phyloP scores from a whole-genome alignment of 2,113 vertebrate genomes.

The Suncus etruscus region DNA sequence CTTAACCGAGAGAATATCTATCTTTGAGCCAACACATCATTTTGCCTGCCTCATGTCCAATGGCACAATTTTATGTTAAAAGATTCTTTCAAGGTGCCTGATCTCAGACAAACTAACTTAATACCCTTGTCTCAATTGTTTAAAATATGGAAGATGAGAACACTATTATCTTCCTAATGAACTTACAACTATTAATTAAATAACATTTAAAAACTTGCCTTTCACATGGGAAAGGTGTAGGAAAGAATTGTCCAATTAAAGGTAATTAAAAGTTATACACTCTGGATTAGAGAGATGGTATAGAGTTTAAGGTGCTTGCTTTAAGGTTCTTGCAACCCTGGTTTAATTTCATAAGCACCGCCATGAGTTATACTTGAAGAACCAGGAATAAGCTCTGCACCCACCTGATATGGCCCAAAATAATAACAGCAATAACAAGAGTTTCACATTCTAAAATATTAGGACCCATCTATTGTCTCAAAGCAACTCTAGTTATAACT shows the following conservation, averaged over 20 bases:
- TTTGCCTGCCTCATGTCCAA: neutral
- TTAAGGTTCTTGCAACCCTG: too few relatives aligned
- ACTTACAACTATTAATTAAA: constrained; percentile 34
- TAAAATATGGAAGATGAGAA: neutral
- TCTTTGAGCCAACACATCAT: neutral
- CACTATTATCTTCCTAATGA: neutral
- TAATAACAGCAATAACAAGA: too few relatives aligned
- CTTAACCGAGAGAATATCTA: neutral
- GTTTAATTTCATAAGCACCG: too few relatives aligned
- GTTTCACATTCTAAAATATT: neutral
- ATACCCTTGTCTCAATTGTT: neutral
- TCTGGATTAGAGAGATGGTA: too few relatives aligned
- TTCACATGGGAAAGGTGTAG: neutral
- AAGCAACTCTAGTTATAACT: neutral
- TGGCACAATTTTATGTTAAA: neutral
- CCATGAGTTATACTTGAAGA: too few relatives aligned
- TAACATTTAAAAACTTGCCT: neutral
- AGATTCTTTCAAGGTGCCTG: neutral
- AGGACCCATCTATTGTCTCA: neutral
- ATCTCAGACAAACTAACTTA: neutral
- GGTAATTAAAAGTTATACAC: neutral
- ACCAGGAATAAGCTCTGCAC: too few relatives aligned
- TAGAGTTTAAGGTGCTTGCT: too few relatives aligned
- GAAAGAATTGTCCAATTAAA: constrained; percentile 50
- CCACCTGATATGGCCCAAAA: too few relatives aligned